Evolutionary conservation across 2,888 invertebrate genomes (phyloP).

Genomic region (Diaperis boleti): DNA sequence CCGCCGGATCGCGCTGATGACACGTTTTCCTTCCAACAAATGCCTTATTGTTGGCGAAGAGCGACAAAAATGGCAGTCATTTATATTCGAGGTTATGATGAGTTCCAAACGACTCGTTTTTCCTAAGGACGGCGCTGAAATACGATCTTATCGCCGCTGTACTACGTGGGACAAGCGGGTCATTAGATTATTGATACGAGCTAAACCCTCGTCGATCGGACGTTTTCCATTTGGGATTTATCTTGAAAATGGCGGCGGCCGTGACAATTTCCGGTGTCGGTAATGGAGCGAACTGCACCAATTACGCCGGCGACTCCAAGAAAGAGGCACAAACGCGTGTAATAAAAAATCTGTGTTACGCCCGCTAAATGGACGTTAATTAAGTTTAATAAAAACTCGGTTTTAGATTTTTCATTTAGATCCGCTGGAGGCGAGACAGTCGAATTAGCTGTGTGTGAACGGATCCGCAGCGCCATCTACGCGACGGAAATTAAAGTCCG

Average conservation of each 20-base stretch:
- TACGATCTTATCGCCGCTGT: constrained; percentile 37
- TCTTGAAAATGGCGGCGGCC: too few species aligned
- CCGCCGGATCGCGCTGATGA: constrained; percentile 19
- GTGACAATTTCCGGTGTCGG: constrained; percentile 28
- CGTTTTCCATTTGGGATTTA: constrained; percentile 50
- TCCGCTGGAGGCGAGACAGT: constrained; percentile 48
- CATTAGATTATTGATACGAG: constrained; percentile 58
- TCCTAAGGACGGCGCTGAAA: constrained; percentile 1
- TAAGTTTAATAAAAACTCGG: constrained; percentile 55
- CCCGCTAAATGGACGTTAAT: constrained; percentile 54
- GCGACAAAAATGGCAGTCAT: constrained; percentile 28
- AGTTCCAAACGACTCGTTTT: constrained; percentile 27
- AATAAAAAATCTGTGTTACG: constrained; percentile 51
- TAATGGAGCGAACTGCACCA: constrained; percentile 22
- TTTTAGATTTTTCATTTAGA: constrained; percentile 57
- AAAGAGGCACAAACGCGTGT: too few species aligned
- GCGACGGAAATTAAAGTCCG: constrained; percentile 57
- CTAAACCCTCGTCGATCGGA: constrained; percentile 44
- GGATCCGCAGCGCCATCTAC: constrained; percentile 40
- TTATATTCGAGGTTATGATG: constrained; percentile 31
- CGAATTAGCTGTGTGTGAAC: constrained; percentile 54
- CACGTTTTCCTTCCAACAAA: constrained; percentile 25
- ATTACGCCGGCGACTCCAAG: too few species aligned
- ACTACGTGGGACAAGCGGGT: constrained; percentile 57
- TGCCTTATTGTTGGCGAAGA: constrained; percentile 29